A percentile compares a stretch with the other conserved stretches of the same genome.
These are phyloP conservation scores for Malacoctenus gilli DNA, from an alignment of 2,797 vertebrate genomes.

Conservation along the genomic window DNA sequence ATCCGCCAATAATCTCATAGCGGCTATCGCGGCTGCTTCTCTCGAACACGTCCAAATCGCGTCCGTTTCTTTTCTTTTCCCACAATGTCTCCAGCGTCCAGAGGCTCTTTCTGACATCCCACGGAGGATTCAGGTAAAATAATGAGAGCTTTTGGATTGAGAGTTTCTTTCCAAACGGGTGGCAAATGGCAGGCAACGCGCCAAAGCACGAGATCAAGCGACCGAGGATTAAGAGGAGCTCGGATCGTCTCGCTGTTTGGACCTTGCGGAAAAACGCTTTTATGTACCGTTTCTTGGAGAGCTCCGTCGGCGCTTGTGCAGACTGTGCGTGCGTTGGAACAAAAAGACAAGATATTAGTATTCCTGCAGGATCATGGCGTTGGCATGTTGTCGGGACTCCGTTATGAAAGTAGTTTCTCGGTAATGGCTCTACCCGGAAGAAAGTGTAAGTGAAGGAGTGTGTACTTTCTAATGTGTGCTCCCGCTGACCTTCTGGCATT, in stretches of 20 bases:
- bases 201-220: conserved; percentile 42
- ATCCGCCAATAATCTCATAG: conserved; percentile 55
- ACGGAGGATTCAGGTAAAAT: conserved; percentile 13
- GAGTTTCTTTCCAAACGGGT: conserved; percentile 14
- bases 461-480: conserved; percentile 71
- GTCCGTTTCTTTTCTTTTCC: conserved; percentile 13
- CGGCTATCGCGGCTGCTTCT: conserved; percentile 36
- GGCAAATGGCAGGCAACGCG: conserved; percentile 12
- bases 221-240: conserved; percentile 16
- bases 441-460: conserved; percentile 38
- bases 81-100: conserved; percentile 6
- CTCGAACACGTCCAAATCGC: conserved; percentile 18
- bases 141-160: conserved; percentile 28
- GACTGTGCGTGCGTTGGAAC: conserved; percentile 14
- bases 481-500: conserved; percentile 52
- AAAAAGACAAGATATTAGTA: conserved; percentile 21
- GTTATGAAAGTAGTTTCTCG: conserved; percentile 58
- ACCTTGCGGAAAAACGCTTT: conserved; percentile 37
- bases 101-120: conserved; percentile 9
- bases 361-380: conserved; percentile 26
- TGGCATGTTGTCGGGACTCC: conserved; percentile 27
- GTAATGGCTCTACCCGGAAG: conserved; percentile 69
- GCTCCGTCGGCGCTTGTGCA: conserved; percentile 30
- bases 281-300: conserved; percentile 49
- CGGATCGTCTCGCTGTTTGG: conserved; percentile 36